A percentile compares a stretch with the other conserved stretches of the same genome.
Conservation (phyloP, 2,888 invertebrate species). For the Entomobrya proxima region DNA sequence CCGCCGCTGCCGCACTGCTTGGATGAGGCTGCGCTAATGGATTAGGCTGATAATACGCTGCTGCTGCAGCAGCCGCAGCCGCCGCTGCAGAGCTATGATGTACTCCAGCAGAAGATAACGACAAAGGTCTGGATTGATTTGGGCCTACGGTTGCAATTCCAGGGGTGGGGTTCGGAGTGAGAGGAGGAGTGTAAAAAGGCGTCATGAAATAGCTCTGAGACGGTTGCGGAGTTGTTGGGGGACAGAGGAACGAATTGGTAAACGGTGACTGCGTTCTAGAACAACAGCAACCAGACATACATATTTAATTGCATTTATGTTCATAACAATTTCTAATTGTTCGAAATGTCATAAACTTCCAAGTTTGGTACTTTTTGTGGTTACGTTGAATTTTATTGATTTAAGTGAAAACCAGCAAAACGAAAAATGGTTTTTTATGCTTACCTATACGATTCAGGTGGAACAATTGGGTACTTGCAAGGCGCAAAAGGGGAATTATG, state of each 20-base stretch:
- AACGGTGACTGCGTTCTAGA: conserved; percentile 74
- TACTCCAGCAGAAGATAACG: conserved; percentile 60
- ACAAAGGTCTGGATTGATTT: conserved; percentile 67
- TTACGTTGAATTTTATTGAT: no score
- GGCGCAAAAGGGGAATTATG: conserved; percentile 74
- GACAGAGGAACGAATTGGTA: conserved; percentile 73
- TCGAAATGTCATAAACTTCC: no score
- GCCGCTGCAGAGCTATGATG: conserved; percentile 63
- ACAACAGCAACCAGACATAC: conserved; percentile 20
- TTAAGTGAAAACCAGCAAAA: not conserved
- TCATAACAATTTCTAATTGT: no score
- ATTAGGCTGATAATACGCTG: conserved; percentile 71
- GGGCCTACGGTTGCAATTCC: conserved; percentile 52
- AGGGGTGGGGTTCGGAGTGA: conserved; percentile 71
- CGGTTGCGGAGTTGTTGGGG: conserved; percentile 69
- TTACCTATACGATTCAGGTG: conserved; percentile 74
- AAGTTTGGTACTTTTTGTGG: no score
- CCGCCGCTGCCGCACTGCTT: conserved; percentile 30
- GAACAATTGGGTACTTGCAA: conserved; percentile 73
- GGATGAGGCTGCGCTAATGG: conserved; percentile 54
- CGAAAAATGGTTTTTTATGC: not conserved
- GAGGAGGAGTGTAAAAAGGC: conserved; percentile 74
- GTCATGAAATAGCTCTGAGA: conserved; percentile 74
- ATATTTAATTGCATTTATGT: no score
- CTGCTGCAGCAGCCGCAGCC: conserved; percentile 64